phyloP scores from a whole-genome alignment of 2,113 vertebrate species.

The Hiodon alosoides region DNA sequence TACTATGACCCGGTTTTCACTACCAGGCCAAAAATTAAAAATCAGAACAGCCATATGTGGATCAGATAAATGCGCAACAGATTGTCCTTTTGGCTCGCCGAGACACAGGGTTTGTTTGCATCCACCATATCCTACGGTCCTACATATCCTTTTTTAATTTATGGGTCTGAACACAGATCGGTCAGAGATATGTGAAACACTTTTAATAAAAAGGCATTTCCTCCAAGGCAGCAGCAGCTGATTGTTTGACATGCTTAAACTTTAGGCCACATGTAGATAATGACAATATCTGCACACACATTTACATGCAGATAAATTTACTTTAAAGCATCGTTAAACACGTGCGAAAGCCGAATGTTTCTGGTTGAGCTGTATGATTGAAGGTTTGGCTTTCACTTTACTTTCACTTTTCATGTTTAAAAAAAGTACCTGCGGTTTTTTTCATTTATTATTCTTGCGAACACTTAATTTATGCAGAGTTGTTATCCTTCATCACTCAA shows the following conservation, averaged over 20 bases:
- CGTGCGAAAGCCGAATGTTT: too few species aligned
- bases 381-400: too few species aligned
- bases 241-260: neutral
- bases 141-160: slow-evolving; percentile 59
- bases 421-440: too few species aligned
- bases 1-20: slow-evolving; percentile 61
- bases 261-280: neutral
- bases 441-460: too few species aligned
- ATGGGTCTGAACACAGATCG: slow-evolving; percentile 60
- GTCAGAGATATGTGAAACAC: slow-evolving; percentile 50
- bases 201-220: slow-evolving; percentile 26
- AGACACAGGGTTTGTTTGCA: neutral
- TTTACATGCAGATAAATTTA: slow-evolving; percentile 5
- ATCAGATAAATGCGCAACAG: slow-evolving; percentile 57
- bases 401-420: too few species aligned
- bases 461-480: too few species aligned
- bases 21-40: slow-evolving; percentile 62
- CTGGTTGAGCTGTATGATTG: too few species aligned
- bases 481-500: too few species aligned
- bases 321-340: neutral
- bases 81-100: slow-evolving; percentile 55
- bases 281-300: neutral
- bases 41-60: slow-evolving; percentile 52
- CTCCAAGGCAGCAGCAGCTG: neutral
- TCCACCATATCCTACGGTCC: slow-evolving; percentile 27